Evolutionary conservation across 1,140 invertebrate species (phyloP).

Genomic region (Formica selysi): DNA sequence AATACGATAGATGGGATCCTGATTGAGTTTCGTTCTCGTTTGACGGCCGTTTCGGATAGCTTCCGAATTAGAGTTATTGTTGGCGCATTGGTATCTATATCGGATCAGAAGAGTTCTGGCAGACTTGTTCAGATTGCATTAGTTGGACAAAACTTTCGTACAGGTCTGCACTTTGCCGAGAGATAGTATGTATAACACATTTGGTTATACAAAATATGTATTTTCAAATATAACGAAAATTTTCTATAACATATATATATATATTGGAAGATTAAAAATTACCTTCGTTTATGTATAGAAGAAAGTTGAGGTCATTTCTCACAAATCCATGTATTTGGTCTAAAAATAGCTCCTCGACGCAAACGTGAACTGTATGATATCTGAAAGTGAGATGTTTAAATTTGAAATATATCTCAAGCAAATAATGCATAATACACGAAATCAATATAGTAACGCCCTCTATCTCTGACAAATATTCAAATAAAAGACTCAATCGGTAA

Average conservation of each 20-base stretch:
- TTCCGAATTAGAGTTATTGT: slow-evolving; percentile 42
- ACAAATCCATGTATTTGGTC: background rate
- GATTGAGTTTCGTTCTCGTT: slow-evolving; percentile 57
- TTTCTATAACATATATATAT: background rate
- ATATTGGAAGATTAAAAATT: background rate
- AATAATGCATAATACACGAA: background rate
- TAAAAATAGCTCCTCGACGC: background rate
- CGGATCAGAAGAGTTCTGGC: slow-evolving; percentile 10
- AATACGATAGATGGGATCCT: slow-evolving; percentile 57
- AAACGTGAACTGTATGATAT: slow-evolving; percentile 5
- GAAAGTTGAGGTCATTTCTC: background rate
- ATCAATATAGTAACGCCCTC: too few species aligned
- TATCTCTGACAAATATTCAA: too few species aligned
- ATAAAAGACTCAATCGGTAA: too few species aligned
- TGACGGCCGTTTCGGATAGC: slow-evolving; percentile 30
- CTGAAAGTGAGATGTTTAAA: background rate
- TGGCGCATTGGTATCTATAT: background rate
- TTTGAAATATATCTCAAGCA: background rate
- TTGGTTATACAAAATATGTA: background rate
- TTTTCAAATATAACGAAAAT: background rate
- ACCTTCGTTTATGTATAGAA: background rate
- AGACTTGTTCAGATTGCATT: slow-evolving; percentile 8
- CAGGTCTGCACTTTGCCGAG: too few species aligned
- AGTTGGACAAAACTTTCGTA: background rate
- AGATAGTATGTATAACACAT: background rate